Evolutionary conservation across 2,797 vertebrate species (phyloP).

Genomic region (Ctenopoma kingsleyae): DNA sequence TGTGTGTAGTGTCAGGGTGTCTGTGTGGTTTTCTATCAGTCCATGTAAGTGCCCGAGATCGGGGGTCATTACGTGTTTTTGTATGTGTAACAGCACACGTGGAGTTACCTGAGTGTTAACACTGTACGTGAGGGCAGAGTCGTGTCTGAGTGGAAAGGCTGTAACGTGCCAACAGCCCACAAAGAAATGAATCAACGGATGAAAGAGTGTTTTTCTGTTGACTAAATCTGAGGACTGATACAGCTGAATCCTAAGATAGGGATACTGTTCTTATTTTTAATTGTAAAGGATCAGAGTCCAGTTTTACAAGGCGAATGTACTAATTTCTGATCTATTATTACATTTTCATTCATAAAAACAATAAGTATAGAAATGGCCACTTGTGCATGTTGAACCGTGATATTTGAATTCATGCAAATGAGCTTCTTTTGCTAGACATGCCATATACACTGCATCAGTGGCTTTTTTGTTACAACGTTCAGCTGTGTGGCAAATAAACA

Average conservation of each 20-base stretch:
- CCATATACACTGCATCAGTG: too few relatives aligned
- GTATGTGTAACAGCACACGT: slow-evolving; percentile 22
- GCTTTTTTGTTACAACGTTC: too few relatives aligned
- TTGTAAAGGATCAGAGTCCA: too few relatives aligned
- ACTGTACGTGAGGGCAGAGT: slow-evolving; percentile 24
- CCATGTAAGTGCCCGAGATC: not conserved
- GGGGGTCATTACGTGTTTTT: slow-evolving; percentile 7
- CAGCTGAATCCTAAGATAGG: slow-evolving; percentile 10
- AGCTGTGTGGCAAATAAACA: too few relatives aligned
- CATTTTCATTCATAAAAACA: too few relatives aligned
- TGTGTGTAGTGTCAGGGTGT: slow-evolving; percentile 21
- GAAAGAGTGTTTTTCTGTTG: slow-evolving; percentile 34
- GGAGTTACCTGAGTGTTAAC: slow-evolving; percentile 19
- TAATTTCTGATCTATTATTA: too few relatives aligned
- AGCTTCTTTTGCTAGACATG: too few relatives aligned
- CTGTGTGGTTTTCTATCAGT: slow-evolving; percentile 3
- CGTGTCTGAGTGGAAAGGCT: slow-evolving; percentile 31
- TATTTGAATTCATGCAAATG: too few relatives aligned
- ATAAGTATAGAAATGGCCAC: too few relatives aligned
- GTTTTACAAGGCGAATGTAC: too few relatives aligned
- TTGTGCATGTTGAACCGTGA: too few relatives aligned
- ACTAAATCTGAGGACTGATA: slow-evolving; percentile 6
- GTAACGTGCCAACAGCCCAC: slow-evolving; percentile 38
- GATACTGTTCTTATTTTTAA: not conserved
- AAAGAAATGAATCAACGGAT: slow-evolving; percentile 62